These are phyloP conservation scores for Eupithecia dodoneata DNA, from an alignment of 2,888 invertebrate species.

Conservation along the genomic window DNA sequence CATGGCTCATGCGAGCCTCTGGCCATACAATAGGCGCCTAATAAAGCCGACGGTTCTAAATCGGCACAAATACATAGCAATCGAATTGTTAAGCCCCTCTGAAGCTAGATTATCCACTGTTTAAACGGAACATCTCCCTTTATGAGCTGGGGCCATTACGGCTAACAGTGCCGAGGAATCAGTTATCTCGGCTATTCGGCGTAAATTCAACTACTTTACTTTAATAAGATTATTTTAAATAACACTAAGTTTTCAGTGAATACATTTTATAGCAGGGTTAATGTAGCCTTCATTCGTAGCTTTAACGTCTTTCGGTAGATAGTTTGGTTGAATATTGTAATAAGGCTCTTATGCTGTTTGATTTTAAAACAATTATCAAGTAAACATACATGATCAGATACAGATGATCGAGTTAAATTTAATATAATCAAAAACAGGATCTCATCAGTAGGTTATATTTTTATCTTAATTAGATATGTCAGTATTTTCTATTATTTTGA, in stretches of 20 bases:
- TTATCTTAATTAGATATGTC: too few species aligned
- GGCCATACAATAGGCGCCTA: conserved; percentile 22
- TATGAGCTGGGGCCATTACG: conserved; percentile 20
- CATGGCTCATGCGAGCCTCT: conserved; percentile 11
- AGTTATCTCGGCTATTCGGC: conserved; percentile 7
- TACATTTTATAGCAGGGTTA: neutral
- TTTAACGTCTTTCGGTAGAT: neutral
- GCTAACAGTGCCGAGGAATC: conserved; percentile 14
- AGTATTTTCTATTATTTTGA: too few species aligned
- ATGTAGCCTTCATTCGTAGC: neutral
- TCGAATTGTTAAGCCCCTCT: conserved; percentile 28
- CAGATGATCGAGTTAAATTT: too few species aligned
- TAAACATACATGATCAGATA: neutral
- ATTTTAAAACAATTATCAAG: neutral
- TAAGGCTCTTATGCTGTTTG: neutral
- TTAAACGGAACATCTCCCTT: conserved; percentile 25
- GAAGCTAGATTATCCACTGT: conserved; percentile 27
- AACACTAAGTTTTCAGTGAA: conserved; percentile 12
- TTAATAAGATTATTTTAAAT: conserved; percentile 21
- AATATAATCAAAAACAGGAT: too few species aligned
- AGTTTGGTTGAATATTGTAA: neutral
- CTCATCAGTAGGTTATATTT: too few species aligned
- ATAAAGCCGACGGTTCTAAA: conserved; percentile 25
- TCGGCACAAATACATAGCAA: conserved; percentile 32
- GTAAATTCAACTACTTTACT: conserved; percentile 18